Percentiles rank a stretch among this genome's conserved stretches.
phyloP scores from a whole-genome alignment of 2,797 vertebrate genomes.

The Coregonus sp. region DNA sequence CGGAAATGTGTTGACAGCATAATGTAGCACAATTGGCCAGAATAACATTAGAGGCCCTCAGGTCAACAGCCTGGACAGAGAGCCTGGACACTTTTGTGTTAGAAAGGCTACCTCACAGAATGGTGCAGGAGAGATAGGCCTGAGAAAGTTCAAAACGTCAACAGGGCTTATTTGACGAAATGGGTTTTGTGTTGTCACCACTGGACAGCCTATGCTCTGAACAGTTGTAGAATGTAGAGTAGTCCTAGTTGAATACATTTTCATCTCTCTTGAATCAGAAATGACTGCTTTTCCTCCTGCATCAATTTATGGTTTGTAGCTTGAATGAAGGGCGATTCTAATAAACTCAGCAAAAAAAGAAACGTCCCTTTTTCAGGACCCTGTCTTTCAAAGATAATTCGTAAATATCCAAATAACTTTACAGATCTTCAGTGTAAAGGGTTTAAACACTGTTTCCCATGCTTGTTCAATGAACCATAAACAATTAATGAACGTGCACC shows the following conservation, averaged over 20 bases:
- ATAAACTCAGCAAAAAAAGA: no score
- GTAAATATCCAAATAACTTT: no score
- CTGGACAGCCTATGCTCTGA: not conserved
- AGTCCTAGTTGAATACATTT: no score
- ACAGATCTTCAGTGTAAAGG: no score
- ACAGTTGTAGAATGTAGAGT: not conserved
- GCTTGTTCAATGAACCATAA: no score
- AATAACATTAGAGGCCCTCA: conserved; percentile 35
- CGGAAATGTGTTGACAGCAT: conserved; percentile 38
- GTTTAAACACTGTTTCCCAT: no score
- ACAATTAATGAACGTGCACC: no score
- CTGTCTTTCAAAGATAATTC: no score
- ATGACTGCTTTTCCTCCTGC: conserved; percentile 6
- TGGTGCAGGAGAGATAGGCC: not conserved
- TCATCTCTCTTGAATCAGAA: not conserved
- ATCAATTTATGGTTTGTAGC: not conserved
- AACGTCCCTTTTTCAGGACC: no score
- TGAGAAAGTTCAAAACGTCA: not conserved
- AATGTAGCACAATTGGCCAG: conserved; percentile 14
- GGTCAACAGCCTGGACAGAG: conserved; percentile 13
- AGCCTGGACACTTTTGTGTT: conserved; percentile 18
- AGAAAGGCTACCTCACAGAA: conserved; percentile 12
- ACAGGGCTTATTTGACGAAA: not conserved
- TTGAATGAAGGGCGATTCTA: not conserved
- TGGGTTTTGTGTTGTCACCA: not conserved